Base-by-base conservation (phyloP, 2,888 invertebrate genomes). In the Spodoptera littoralis region DNA sequence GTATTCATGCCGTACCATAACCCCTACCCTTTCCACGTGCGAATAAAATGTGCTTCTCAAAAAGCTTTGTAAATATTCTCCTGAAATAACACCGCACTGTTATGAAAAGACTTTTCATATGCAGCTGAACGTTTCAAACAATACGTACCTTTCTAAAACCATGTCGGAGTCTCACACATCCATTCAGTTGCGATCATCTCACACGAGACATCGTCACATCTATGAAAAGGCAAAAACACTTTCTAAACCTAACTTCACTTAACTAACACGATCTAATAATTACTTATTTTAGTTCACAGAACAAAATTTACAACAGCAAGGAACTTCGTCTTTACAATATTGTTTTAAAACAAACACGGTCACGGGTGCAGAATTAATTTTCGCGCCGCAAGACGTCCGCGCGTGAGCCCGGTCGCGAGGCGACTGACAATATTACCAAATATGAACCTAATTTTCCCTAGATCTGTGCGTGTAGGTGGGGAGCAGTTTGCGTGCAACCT, bases 401-500 rank as follows among this genome's bases (percentile, higher is more conserved):
- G 42, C 83, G 64, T 71, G 53, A 50, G 63, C 76, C 67, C 73
- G 80, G 80, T 73, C 83, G 82, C 84, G 84, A 86, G 87, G 83
- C 85, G 82, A 92, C 91, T 92, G 88, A 84, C 85, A 83, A 80
- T 84, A 84, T 84, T 82, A 78, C 84, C 82, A 85, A 89, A 87
- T 85, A 86, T 84, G 88, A 89, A 90, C 89, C 91, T 88, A 88
- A 90, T 91, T 90, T 88, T 83, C 83, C 81, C 76, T 54, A 79
- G 84, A 83, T 80, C 84, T 83, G 82, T 79, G 79, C 81, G 79
- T 84, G 77, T 83, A 82, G 80, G 79, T 77, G 79, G 79, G 84
- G 82, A 79, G 73, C 78, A 75, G 83, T 82, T 82, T 80, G 81
- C 76, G 83, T 79, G 79, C 77, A 81, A 78, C 79, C 82, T 82